Base-by-base conservation (phyloP, 1,140 invertebrate genomes). In the Dendrolimus kikuchii region DNA sequence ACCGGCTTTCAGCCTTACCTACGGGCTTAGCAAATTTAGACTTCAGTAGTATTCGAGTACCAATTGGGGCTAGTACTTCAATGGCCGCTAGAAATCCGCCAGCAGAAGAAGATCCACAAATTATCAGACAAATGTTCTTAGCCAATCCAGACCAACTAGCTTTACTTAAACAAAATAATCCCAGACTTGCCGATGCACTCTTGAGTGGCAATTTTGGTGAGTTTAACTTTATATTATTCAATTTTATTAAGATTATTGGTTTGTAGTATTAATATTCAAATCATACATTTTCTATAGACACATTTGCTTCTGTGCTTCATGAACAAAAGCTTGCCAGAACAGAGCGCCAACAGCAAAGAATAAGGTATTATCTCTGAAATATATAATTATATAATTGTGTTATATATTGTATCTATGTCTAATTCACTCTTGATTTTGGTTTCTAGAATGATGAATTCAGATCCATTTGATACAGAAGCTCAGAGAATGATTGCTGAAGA, bases 401-500 rank as follows among this genome's bases (percentile, higher is more conserved):
- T 23, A 23, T 23, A 23, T 23, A 2, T 2, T 23, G 23, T 23
- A 23, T 23, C 23, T 23, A 23, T 23, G 23, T 23, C 23, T 2
- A 23, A 23, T 23, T n/a, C 1, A 23, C 23, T 23, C 23, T 23
- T 43, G 40, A n/a, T 38, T 38, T 43, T 6, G 41, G 38, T 40
- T 48, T 47, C 10, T 46, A 91, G 93, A 72, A 95, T 99, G 91
- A 91, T 98, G 83, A 94, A 92, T 66, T 96, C 97, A 2, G 95
- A 98, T 90, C 97, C 97, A 1, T 99, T 99, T 86, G 96, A 99
- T 86, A 92, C 95, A 3, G 96, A 98, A 83, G 95, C 96, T 0
- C 98, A 99, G 80, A 90, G 93, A 63, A 89, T 98, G 53, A 99
- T 99, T 69, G 97, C 96, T 8, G 97, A 98, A 77, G 96, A 98